Evolutionary conservation across 2,888 invertebrate species (phyloP).

Genomic region (Brachyptera risi): DNA sequence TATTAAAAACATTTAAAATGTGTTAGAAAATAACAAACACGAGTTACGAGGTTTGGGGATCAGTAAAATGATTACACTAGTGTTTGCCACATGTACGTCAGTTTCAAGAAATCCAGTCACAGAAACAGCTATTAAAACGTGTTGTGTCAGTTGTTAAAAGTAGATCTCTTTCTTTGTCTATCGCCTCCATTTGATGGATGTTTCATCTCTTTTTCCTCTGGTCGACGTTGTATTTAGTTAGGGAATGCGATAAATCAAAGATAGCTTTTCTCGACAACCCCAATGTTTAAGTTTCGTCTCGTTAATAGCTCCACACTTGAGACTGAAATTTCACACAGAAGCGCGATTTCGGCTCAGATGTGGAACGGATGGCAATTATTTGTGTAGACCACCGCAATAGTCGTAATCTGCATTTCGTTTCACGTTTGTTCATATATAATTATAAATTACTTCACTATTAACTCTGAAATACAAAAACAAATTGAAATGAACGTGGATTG

Average conservation of each 20-base stretch:
- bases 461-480: too few species aligned
- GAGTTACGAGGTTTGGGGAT: background rate
- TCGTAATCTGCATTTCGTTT: too few species aligned
- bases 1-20: constrained; percentile 32
- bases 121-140: background rate
- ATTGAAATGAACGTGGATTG: too few species aligned
- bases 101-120: background rate
- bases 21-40: constrained; percentile 31
- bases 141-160: constrained; percentile 17
- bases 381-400: too few species aligned
- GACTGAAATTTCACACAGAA: constrained; percentile 25
- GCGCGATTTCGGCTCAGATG: too few species aligned
- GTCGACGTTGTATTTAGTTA: constrained; percentile 15
- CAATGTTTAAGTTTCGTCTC: constrained; percentile 25
- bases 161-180: background rate
- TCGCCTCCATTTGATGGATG: background rate
- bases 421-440: too few species aligned
- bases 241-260: constrained; percentile 21
- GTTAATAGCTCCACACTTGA: constrained; percentile 28
- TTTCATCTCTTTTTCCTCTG: background rate
- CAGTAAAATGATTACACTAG: background rate
- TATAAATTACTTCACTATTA: too few species aligned
- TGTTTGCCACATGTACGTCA: background rate
- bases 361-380: too few species aligned
- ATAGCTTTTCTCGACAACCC: background rate